Conservation (phyloP, 1,140 invertebrate genomes). For the Leptinotarsa undecemlineata region DNA sequence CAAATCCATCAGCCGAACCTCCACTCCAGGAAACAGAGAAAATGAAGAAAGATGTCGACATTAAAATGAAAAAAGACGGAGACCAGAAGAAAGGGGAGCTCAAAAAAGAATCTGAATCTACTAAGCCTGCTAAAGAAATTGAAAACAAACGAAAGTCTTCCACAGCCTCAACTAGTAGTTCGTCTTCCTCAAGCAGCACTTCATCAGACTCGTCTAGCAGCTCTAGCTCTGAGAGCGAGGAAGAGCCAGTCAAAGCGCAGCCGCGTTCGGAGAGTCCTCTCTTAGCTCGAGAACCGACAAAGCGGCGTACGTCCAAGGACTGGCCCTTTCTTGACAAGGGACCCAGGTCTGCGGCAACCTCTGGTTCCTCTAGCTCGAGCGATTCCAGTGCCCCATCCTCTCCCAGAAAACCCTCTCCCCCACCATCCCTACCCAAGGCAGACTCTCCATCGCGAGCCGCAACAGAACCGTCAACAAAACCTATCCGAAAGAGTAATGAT, state of each 20-base stretch:
- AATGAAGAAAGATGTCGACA: conserved; percentile 33
- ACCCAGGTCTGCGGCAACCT: conserved; percentile 51
- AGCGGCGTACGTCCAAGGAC: conserved; percentile 51
- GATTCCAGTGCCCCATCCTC: conserved; percentile 47
- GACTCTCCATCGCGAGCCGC: conserved; percentile 35
- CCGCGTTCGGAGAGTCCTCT: conserved; percentile 50
- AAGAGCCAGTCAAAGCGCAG: conserved; percentile 39
- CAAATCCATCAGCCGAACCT: conserved; percentile 41
- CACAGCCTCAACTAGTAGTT: conserved; percentile 53
- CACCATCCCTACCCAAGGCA: conserved; percentile 23
- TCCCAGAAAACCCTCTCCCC: conserved; percentile 32
- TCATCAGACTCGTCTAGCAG: conserved; percentile 53
- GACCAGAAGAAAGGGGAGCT: conserved; percentile 27
- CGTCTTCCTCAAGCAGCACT: conserved; percentile 54
- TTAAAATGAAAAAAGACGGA: conserved; percentile 43
- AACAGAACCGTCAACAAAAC: conserved; percentile 27
- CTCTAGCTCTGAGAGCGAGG: conserved; percentile 54
- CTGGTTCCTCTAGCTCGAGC: conserved; percentile 50
- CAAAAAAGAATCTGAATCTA: conserved; percentile 40
- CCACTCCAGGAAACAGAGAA: conserved; percentile 56
- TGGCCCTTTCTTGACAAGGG: conserved; percentile 58
- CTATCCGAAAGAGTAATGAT: conserved; percentile 39
- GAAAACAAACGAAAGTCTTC: conserved; percentile 53
- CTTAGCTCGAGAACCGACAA: conserved; percentile 43
- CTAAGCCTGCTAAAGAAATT: conserved; percentile 43